Percentiles rank a stretch among this genome's conserved stretches.
Conservation (phyloP, 2,797 vertebrate genomes). For the Channa striata region DNA sequence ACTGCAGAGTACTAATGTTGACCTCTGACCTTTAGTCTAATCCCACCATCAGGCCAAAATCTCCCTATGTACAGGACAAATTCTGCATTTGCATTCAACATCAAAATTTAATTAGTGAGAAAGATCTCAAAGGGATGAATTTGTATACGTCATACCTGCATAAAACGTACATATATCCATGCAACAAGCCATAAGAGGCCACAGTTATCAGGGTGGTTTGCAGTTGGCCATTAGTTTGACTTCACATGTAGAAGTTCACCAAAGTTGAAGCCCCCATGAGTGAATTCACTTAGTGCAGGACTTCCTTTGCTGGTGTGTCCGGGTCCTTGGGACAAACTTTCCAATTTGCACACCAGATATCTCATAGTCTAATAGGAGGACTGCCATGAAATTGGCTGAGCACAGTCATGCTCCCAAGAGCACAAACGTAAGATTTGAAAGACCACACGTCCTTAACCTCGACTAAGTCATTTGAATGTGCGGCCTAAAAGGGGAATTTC, state of each 20-base stretch:
- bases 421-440: slow-evolving; percentile 18
- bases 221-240: neutral
- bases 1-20: no score
- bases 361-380: neutral
- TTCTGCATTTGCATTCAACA: no score
- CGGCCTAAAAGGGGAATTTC: neutral
- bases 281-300: neutral
- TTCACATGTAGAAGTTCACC: slow-evolving; percentile 1
- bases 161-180: no score
- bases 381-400: slow-evolving; percentile 47
- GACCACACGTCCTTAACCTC: neutral
- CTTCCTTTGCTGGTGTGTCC: neutral
- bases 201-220: neutral
- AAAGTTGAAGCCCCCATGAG: neutral
- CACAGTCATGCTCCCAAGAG: slow-evolving; percentile 24
- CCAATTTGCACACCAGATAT: slow-evolving; percentile 12
- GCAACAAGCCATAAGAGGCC: neutral
- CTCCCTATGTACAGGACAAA: no score
- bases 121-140: no score
- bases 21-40: no score
- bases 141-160: no score
- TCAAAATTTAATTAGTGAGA: no score
- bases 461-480: neutral
- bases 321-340: neutral
- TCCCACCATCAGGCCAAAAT: no score